Evolutionary conservation across 2,797 vertebrate species (phyloP).

Genomic region (Poecilia wingei): DNA sequence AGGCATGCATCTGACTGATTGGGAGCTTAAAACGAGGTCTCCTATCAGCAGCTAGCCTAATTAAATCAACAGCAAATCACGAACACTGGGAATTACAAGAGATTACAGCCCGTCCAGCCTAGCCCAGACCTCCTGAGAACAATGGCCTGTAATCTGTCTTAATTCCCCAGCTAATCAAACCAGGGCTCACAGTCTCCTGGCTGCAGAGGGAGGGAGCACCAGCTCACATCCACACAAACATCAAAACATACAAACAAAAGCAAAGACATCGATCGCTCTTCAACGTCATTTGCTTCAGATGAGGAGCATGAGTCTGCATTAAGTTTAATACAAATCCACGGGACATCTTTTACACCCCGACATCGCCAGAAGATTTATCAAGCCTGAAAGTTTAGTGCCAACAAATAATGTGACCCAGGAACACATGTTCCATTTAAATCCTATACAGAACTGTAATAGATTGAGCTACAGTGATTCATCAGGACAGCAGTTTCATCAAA

Average conservation of each 20-base stretch:
- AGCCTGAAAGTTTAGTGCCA: not conserved
- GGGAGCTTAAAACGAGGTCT: conserved; percentile 47
- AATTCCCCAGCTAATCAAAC: conserved; percentile 75
- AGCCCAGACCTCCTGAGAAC: conserved; percentile 63
- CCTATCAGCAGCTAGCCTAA: conserved; percentile 68
- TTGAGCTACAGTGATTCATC: not conserved
- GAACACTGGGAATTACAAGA: conserved; percentile 72
- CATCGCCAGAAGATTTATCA: conserved; percentile 37
- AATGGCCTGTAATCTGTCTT: conserved; percentile 77
- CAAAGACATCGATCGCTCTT: conserved; percentile 21
- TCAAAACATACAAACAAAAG: conserved; percentile 26
- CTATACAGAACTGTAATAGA: not conserved
- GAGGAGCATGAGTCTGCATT: conserved; percentile 28
- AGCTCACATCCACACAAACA: conserved; percentile 40
- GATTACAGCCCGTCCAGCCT: conserved; percentile 66
- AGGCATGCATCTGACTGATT: conserved; percentile 22
- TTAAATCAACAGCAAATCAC: conserved; percentile 78
- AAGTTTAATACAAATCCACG: conserved; percentile 44
- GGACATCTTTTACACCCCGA: conserved; percentile 51
- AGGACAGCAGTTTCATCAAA: not conserved
- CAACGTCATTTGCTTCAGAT: conserved; percentile 34
- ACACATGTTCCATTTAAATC: not conserved
- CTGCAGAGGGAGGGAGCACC: conserved; percentile 24
- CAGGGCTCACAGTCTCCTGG: conserved; percentile 42
- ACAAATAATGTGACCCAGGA: not conserved